Evolutionary conservation across 2,113 vertebrate species (phyloP).

Genomic region (Sylvietta virens): DNA sequence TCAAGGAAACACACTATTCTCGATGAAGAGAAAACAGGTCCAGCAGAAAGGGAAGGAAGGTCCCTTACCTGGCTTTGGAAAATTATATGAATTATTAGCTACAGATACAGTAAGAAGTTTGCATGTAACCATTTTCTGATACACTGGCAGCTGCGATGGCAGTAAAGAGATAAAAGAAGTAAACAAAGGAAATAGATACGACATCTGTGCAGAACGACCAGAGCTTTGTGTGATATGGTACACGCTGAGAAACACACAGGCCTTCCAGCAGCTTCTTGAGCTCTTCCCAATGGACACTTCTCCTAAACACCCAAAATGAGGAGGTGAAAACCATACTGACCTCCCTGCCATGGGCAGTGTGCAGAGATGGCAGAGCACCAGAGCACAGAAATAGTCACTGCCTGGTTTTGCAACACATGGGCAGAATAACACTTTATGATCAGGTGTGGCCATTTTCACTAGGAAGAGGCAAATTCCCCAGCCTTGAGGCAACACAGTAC

Average conservation of each 20-base stretch:
- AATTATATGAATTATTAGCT: background rate
- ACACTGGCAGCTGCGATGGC: background rate
- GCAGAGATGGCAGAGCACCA: background rate
- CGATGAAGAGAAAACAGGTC: background rate
- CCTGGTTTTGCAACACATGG: background rate
- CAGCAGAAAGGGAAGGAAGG: background rate
- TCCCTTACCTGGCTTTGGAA: background rate
- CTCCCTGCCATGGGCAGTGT: background rate
- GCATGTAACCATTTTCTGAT: background rate
- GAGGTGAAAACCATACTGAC: background rate
- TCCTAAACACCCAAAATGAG: background rate
- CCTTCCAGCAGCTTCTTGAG: background rate
- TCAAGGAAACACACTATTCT: background rate
- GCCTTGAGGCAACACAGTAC: rapidly evolving
- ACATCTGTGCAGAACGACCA: background rate
- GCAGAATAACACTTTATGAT: background rate
- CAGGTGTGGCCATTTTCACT: background rate
- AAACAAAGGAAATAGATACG: background rate
- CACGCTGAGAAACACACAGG: background rate
- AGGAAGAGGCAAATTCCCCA: background rate
- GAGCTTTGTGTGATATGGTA: rapidly evolving
- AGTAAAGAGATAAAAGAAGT: background rate
- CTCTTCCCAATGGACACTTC: background rate
- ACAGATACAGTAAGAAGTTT: background rate
- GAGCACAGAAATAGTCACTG: background rate